These are phyloP conservation scores for Pantala flavescens DNA, from an alignment of 1,140 invertebrate species.

Conservation along the genomic window DNA sequence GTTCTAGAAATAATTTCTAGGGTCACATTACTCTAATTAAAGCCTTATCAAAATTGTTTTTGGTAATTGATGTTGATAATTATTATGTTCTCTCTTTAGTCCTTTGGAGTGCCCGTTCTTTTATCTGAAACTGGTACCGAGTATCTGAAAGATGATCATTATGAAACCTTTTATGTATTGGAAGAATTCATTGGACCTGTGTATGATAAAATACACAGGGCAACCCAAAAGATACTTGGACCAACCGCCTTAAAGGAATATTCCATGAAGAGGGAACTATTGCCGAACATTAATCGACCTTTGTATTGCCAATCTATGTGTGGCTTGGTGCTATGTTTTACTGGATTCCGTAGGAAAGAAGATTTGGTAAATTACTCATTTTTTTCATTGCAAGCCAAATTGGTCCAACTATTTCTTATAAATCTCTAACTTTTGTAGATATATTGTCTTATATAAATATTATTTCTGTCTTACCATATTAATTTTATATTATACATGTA, in stretches of 20 bases:
- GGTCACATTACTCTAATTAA: no score
- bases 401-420: slow-evolving; percentile 13
- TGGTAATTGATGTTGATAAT: not conserved
- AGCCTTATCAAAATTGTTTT: no score
- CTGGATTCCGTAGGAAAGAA: slow-evolving; percentile 76
- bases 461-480: no score
- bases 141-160: slow-evolving; percentile 20
- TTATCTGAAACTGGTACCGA: not conserved
- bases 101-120: not conserved
- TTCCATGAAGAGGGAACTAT: slow-evolving; percentile 54
- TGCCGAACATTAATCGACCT: slow-evolving; percentile 57
- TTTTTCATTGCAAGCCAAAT: no score
- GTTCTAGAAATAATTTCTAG: no score
- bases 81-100: not conserved
- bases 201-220: slow-evolving; percentile 43
- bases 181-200: slow-evolving; percentile 55
- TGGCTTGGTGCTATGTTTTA: slow-evolving; percentile 77
- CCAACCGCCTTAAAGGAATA: slow-evolving; percentile 65
- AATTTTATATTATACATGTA: no score
- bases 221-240: slow-evolving; percentile 38
- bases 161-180: slow-evolving; percentile 57
- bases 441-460: no score
- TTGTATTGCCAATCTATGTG: slow-evolving; percentile 78
- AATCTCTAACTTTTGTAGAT: no score
- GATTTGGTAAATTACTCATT: slow-evolving; percentile 57